Conservation (phyloP, 2,113 vertebrate species). For the Oryzias woworae region DNA sequence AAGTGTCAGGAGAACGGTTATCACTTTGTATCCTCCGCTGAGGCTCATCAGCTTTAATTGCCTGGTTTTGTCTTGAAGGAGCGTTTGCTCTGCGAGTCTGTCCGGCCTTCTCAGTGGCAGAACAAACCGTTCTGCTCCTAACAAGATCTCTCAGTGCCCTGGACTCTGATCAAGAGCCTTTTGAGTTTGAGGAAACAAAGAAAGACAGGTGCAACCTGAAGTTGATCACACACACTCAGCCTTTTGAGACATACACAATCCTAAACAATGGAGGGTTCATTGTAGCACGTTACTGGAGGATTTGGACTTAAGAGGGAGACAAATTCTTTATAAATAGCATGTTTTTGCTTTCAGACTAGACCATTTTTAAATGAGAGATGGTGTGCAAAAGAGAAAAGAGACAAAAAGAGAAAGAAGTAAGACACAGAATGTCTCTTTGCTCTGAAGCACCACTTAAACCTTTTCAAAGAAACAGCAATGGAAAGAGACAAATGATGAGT, state of each 20-base stretch:
- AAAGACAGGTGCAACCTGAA: conserved; percentile 32
- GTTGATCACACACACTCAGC: background rate
- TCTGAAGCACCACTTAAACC: conserved; percentile 37
- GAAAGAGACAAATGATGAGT: conserved; percentile 60
- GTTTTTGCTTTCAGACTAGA: conserved; percentile 16
- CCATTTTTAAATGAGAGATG: background rate
- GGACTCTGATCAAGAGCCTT: conserved; percentile 39
- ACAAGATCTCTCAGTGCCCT: conserved; percentile 44
- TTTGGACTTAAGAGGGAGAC: background rate
- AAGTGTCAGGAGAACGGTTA: conserved; percentile 44
- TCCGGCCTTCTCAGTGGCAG: conserved; percentile 38
- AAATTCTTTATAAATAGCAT: background rate
- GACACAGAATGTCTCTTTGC: conserved; percentile 35
- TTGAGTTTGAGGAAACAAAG: conserved; percentile 19
- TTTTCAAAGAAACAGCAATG: conserved; percentile 19
- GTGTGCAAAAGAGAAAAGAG: conserved; percentile 1
- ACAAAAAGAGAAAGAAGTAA: conserved; percentile 12
- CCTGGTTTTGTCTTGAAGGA: conserved; percentile 47
- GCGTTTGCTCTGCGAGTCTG: conserved; percentile 25
- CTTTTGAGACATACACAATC: conserved; percentile 9
- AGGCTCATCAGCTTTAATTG: conserved; percentile 60
- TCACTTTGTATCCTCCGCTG: conserved; percentile 54
- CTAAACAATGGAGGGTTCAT: conserved; percentile 9
- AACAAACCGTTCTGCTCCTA: conserved; percentile 55
- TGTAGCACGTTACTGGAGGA: background rate